phyloP scores from a whole-genome alignment of 2,797 vertebrate species.

The Champsocephalus gunnari region DNA sequence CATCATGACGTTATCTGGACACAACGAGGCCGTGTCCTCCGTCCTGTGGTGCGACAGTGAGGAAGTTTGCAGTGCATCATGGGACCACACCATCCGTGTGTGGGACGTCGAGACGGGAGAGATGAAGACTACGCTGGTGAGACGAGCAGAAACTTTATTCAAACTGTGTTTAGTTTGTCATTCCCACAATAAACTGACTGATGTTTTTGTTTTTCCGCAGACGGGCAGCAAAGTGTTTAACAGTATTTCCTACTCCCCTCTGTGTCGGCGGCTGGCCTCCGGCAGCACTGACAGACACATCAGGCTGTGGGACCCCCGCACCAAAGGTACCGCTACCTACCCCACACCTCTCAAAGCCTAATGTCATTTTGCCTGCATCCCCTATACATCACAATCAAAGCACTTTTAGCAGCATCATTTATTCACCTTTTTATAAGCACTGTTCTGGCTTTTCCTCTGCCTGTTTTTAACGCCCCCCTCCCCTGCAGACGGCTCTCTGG shows the following conservation, averaged over 20 bases:
- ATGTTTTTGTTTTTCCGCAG: slow-evolving; percentile 70
- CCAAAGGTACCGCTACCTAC: slow-evolving; percentile 86
- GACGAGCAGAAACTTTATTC: background rate
- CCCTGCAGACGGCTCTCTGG: slow-evolving; percentile 92
- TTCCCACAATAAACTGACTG: background rate
- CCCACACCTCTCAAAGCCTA: background rate
- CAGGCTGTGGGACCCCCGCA: slow-evolving; percentile 95
- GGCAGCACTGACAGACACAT: slow-evolving; percentile 96
- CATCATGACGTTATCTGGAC: slow-evolving; percentile 94
- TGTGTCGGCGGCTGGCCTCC: slow-evolving; percentile 93
- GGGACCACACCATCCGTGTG: slow-evolving; percentile 96
- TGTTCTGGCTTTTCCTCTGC: background rate
- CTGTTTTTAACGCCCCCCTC: background rate
- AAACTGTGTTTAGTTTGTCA: background rate
- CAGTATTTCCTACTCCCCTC: slow-evolving; percentile 92
- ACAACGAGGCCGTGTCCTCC: slow-evolving; percentile 93
- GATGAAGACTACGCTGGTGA: slow-evolving; percentile 93
- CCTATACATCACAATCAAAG: too few relatives aligned
- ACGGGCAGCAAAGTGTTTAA: slow-evolving; percentile 97
- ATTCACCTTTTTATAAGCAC: background rate
- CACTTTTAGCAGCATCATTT: background rate
- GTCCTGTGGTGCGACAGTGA: slow-evolving; percentile 94
- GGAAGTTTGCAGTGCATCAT: slow-evolving; percentile 95
- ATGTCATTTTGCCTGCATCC: background rate
- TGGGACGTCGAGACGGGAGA: slow-evolving; percentile 93